Evolutionary conservation across 2,888 invertebrate species (phyloP).

Genomic region (Trichogramma evanescens): DNA sequence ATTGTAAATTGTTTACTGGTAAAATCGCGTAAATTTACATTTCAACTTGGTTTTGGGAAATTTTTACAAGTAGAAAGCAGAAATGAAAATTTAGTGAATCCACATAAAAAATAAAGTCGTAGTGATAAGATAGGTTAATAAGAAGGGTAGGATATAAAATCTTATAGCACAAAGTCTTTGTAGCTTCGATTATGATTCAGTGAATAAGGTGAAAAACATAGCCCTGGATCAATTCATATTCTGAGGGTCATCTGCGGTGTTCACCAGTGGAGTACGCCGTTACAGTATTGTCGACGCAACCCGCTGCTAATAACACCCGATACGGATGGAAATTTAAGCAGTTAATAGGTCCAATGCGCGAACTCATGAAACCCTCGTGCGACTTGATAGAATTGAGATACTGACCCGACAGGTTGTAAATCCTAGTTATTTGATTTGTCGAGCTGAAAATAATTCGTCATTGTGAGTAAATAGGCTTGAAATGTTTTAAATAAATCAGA

Average conservation of each 20-base stretch:
- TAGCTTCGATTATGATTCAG: slow-evolving; percentile 3
- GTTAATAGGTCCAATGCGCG: slow-evolving; percentile 78
- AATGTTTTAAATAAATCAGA: not conserved
- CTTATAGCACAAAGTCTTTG: not conserved
- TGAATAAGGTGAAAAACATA: slow-evolving; percentile 21
- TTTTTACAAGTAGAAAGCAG: too few relatives aligned
- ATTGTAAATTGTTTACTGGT: too few relatives aligned
- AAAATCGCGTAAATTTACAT: too few relatives aligned
- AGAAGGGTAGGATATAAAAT: not conserved
- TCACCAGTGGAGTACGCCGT: slow-evolving; percentile 68
- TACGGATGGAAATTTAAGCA: slow-evolving; percentile 87
- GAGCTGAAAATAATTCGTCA: slow-evolving; percentile 51
- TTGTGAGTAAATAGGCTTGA: not conserved
- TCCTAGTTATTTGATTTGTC: slow-evolving; percentile 69
- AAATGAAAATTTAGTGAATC: too few relatives aligned
- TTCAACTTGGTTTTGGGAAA: too few relatives aligned
- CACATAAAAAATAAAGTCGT: too few relatives aligned
- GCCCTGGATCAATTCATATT: slow-evolving; percentile 37
- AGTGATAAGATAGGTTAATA: too few relatives aligned
- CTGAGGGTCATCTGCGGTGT: slow-evolving; percentile 59
- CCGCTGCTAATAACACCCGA: slow-evolving; percentile 76
- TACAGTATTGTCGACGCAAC: slow-evolving; percentile 77
- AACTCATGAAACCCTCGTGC: slow-evolving; percentile 85
- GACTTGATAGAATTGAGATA: slow-evolving; percentile 73
- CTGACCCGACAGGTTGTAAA: slow-evolving; percentile 68